phyloP scores from a whole-genome alignment of 2,888 invertebrate species.

The Lissonota sp. region DNA sequence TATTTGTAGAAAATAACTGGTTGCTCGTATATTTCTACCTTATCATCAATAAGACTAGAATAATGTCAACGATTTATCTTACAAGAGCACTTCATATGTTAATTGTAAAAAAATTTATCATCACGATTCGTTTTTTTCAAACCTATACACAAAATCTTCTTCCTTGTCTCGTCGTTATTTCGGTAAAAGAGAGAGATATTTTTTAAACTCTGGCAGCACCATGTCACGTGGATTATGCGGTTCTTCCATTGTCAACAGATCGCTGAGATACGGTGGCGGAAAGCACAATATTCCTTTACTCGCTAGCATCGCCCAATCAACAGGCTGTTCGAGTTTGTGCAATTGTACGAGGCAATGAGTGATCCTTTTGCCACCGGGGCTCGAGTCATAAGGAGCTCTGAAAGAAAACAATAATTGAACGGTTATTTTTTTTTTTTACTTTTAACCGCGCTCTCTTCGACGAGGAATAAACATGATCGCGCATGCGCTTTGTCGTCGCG shows the following conservation, averaged over 20 bases:
- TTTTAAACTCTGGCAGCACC: constrained; percentile 80
- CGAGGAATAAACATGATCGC: constrained; percentile 41
- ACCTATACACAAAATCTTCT: neutral
- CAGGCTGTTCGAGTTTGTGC: constrained; percentile 84
- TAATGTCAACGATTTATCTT: constrained; percentile 5
- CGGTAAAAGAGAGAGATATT: constrained; percentile 79
- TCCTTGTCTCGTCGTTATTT: constrained; percentile 63
- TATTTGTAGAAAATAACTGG: constrained; percentile 4
- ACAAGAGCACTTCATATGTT: neutral
- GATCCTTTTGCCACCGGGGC: constrained; percentile 82
- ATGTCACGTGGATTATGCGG: constrained; percentile 76
- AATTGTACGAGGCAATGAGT: constrained; percentile 90
- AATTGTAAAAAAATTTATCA: constrained; percentile 13
- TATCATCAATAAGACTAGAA: constrained; percentile 32
- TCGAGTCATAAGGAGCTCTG: constrained; percentile 80
- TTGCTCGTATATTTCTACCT: constrained; percentile 25
- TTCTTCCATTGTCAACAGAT: constrained; percentile 84
- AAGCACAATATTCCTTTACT: constrained; percentile 87
- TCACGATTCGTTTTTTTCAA: neutral
- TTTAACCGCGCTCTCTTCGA: constrained; percentile 30
- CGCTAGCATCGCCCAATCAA: constrained; percentile 86
- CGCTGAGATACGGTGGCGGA: constrained; percentile 87
- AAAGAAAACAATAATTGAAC: constrained; percentile 48
- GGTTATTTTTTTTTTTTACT: neutral
- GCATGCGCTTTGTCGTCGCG: constrained; percentile 62